Conservation (phyloP, 2,113 vertebrate species). For the Herpetotheres cachinnans region DNA sequence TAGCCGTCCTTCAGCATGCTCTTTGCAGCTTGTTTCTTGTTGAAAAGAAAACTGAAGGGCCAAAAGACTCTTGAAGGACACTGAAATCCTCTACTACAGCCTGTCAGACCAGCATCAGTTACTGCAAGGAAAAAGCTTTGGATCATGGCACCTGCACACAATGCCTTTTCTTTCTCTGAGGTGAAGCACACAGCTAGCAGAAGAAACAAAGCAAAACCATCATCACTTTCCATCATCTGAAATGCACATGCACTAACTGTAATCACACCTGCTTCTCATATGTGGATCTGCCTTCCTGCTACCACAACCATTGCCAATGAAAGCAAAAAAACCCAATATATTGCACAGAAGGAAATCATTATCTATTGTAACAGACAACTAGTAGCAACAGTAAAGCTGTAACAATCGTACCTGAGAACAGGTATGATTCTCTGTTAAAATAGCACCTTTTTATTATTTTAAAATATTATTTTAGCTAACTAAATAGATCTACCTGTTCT, state of each 20-base stretch:
- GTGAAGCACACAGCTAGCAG: background rate
- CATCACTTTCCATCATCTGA: background rate
- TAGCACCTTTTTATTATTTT: background rate
- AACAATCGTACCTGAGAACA: background rate
- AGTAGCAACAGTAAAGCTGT: background rate
- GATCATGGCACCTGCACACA: background rate
- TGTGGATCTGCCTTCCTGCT: background rate
- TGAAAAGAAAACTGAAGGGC: background rate
- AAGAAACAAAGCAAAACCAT: background rate
- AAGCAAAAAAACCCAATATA: accelerated
- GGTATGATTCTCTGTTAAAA: background rate
- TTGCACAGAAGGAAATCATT: background rate
- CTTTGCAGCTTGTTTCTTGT: background rate
- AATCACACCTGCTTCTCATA: background rate
- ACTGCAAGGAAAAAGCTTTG: background rate
- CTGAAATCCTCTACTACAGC: background rate
- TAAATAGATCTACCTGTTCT: background rate
- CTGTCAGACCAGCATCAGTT: background rate
- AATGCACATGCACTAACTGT: accelerated
- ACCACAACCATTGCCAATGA: background rate
- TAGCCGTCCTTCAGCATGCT: background rate
- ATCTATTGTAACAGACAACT: background rate
- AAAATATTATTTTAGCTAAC: background rate
- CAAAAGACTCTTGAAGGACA: background rate
- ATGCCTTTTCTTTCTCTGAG: background rate